Percentiles rank a stretch among this genome's conserved stretches.
phyloP scores from a whole-genome alignment of 1,140 invertebrate genomes.

The Drosophila ananassae region DNA sequence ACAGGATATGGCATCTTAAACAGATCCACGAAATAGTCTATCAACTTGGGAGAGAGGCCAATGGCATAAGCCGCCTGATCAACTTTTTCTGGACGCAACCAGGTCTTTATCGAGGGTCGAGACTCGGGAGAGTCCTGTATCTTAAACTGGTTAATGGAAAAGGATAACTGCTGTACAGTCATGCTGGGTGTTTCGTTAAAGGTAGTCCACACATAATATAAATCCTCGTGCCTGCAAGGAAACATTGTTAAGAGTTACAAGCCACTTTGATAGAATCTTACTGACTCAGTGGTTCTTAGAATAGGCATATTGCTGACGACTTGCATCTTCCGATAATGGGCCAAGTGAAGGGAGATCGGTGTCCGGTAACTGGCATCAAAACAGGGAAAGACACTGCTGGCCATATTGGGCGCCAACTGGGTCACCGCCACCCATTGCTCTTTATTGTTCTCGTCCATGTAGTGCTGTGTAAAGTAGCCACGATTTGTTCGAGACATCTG shows the following conservation, averaged over 20 bases:
- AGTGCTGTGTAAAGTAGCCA: conserved; percentile 1
- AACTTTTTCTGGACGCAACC: background rate
- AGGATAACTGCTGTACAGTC: background rate
- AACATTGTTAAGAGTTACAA: background rate
- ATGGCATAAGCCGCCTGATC: conserved; percentile 1
- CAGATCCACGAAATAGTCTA: background rate
- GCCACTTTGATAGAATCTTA: background rate
- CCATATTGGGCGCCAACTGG: conserved; percentile 9
- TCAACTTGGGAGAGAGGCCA: background rate
- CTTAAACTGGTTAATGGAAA: conserved; percentile 7
- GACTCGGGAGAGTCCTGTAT: background rate
- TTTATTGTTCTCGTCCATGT: background rate
- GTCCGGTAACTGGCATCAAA: background rate
- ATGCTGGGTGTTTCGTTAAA: background rate
- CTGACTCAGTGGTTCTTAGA: background rate
- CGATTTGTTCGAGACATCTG: background rate
- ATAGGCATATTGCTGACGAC: conserved; percentile 14
- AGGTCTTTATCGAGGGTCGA: background rate
- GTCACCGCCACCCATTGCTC: conserved; percentile 4
- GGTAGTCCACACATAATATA: conserved; percentile 13
- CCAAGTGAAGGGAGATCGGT: conserved; percentile 1
- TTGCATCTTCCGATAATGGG: background rate
- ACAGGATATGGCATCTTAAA: background rate
- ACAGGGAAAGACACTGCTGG: conserved; percentile 15
- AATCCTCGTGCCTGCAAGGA: background rate